Evolutionary conservation across 2,797 vertebrate genomes (phyloP).

Genomic region (Limnodromus scolopaceus): DNA sequence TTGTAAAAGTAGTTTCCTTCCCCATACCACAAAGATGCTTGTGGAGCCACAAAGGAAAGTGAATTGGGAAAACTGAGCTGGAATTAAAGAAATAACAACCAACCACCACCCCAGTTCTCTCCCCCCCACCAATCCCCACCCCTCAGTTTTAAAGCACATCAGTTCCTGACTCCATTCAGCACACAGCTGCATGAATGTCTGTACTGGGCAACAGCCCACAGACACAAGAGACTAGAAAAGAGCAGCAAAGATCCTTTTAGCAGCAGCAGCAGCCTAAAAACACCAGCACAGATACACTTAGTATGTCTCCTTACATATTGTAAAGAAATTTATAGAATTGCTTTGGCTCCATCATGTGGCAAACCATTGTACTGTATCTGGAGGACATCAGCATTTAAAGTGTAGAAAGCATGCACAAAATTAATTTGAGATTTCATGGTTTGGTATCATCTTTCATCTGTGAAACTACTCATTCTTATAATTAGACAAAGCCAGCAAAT

Average conservation of each 20-base stretch:
- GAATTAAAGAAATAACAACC: not conserved
- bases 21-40: not conserved
- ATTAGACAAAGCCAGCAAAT: not conserved
- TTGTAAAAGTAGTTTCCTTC: not conserved
- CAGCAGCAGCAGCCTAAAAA: not conserved
- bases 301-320: accelerated
- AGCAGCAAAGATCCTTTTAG: not conserved
- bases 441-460: not conserved
- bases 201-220: not conserved
- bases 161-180: not conserved
- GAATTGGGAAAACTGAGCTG: not conserved
- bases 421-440: not conserved
- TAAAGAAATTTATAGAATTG: not conserved
- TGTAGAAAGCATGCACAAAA: not conserved
- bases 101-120: not conserved
- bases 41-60: not conserved
- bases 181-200: not conserved
- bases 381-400: not conserved
- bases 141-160: not conserved
- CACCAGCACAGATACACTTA: not conserved
- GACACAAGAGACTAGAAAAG: not conserved
- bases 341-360: constrained; percentile 33
- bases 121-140: not conserved
- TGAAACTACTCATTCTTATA: not conserved
- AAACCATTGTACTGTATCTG: not conserved